Base-by-base conservation (phyloP, 53 echinoderm and acorn worm species). In the Mesocentrotus franciscanus region DNA sequence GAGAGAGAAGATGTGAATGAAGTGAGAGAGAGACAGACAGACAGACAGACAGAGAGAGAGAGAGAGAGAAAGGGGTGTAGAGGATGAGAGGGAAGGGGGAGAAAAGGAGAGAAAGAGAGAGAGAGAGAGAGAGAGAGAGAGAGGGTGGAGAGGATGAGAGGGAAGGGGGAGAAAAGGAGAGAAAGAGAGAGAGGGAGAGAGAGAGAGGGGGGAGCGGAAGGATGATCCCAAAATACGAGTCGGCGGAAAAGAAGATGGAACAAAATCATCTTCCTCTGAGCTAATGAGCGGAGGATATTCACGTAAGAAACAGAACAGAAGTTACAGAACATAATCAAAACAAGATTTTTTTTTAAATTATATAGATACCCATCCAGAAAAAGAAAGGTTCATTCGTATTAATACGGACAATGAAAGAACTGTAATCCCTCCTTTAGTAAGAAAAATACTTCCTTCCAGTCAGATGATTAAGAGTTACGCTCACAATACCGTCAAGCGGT, bases 361-460 rank as follows among this genome's bases (percentile, higher is more conserved):
- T 68, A 68, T 24, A 68, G 68, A 68, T 24, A 24, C 0, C 68
- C 22, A n/a, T 71, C 71, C 34, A 81, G 6, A 8, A 17, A 42
- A 4, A 36, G n/a, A 42, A 81, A 9, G 81, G 81, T 36, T 18
- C 42, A 36, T 81, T 81, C 78, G 2, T 29, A 81, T 36, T 36
- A 81, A 17, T n/a, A 81, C 20, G 20, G 42, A 79, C 79, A 79
- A 79, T 39, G 79, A 15, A 18, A 16, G 20, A 81, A 81, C 36
- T 20, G 39, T 18, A 76, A 30, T 4, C 76, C 12, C 33, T 76
- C 76, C 13, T 76, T 36, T 58, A 27, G 58, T 87, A 87, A 87
- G 87, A 57, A 81, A 64, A 42, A 87, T 87, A 56, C 58, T 87
- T 56, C 87, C 87, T 87, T 87, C 26, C 27, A 58, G 87, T 20